A percentile compares a stretch with the other conserved stretches of the same genome.
Conservation (phyloP, 1,140 invertebrate genomes). For the Kradibia gibbosae region DNA sequence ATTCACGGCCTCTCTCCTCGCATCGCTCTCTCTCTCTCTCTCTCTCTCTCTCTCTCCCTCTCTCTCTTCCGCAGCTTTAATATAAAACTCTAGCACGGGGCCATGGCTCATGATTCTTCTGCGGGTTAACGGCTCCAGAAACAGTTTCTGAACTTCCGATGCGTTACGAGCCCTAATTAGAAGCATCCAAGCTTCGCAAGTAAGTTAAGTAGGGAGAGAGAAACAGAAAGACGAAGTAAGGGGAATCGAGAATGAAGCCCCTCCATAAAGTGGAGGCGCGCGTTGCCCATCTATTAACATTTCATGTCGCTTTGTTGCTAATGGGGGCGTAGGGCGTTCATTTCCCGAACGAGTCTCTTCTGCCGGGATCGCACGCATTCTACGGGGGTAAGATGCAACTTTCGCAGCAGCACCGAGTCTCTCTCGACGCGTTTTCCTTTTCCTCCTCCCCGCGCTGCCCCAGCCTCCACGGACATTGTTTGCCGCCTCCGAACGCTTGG, state of each 20-base stretch:
- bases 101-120: constrained; percentile 5
- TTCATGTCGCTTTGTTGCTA: constrained; percentile 41
- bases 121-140: constrained; percentile 45
- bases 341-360: constrained; percentile 3
- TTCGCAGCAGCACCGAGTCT: background rate
- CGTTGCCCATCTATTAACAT: constrained; percentile 29
- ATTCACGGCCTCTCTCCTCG: background rate
- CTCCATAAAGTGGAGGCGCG: background rate
- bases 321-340: constrained; percentile 6
- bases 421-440: constrained; percentile 18
- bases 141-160: constrained; percentile 50
- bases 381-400: background rate
- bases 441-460: too few species aligned
- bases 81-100: background rate
- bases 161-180: constrained; percentile 55
- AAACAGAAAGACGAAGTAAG: background rate
- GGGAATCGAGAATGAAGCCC: background rate
- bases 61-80: background rate
- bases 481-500: too few species aligned
- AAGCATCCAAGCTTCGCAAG: constrained; percentile 33
- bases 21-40: too few species aligned
- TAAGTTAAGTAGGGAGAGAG: background rate
- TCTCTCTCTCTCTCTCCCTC: background rate
- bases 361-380: background rate
- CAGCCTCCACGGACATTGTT: too few species aligned